Conservation (phyloP, 2,888 invertebrate species). For the Punctoribates punctum region DNA sequence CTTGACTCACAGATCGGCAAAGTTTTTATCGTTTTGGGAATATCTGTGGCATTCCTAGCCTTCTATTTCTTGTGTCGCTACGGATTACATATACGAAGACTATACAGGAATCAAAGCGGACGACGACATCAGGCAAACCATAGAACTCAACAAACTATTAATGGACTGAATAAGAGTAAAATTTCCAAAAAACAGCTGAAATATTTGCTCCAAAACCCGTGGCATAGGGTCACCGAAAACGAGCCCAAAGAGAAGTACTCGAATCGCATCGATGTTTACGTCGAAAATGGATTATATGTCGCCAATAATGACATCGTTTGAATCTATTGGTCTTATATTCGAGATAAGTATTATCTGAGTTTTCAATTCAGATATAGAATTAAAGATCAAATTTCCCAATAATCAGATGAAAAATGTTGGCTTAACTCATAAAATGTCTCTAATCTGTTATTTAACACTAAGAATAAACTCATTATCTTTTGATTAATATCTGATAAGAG, state of each 20-base stretch:
- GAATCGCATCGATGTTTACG: constrained; percentile 11
- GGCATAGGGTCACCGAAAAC: neutral
- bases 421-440: no score
- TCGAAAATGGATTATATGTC: constrained; percentile 12
- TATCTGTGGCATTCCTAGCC: constrained; percentile 8
- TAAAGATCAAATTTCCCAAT: no score
- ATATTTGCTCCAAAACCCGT: constrained; percentile 20
- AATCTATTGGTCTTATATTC: no score
- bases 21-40: constrained; percentile 5
- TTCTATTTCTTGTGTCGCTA: constrained; percentile 12
- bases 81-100: neutral
- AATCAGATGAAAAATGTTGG: no score
- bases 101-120: neutral
- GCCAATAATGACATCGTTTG: neutral
- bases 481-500: no score
- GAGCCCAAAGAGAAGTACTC: constrained; percentile 27
- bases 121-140: neutral
- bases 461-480: no score
- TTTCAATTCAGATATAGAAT: no score
- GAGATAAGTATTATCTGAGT: neutral
- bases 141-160: neutral
- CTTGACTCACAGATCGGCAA: neutral
- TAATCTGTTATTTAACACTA: no score
- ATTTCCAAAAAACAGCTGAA: constrained; percentile 17
- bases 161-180: neutral